Base-by-base conservation (phyloP, 2,797 vertebrate species). In the Sorex maritimensis region DNA sequence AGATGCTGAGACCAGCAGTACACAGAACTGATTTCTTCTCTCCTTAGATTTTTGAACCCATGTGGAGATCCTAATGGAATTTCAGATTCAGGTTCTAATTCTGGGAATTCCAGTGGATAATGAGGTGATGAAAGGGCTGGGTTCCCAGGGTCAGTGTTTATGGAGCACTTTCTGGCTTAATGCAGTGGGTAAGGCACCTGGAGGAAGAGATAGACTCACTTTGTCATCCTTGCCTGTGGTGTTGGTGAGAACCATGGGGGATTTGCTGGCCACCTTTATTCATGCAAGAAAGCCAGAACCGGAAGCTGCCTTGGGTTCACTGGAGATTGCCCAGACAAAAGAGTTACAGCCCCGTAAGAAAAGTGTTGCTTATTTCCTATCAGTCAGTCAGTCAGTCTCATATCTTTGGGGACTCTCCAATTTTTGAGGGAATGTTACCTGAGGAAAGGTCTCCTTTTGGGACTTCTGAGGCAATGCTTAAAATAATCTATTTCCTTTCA, bases 41-140 rank as follows among this genome's bases (percentile, higher is more conserved):
- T 82, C 58, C n/a, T 74, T 92, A 86, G 82, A 82, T 83, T 79
- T 81, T 80, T 7, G 30, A 84, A 38, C 52, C 58, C 44, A 34
- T 0, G 2, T 38, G 81, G 84, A 90, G 71, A 88, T 1, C n/a
- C 34, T 69, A 49, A n/a, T 69, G 61, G 41, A 72, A 93, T 95
- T 95, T 85, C 67, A 86, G 63, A 67, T 88, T 84, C 28, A 30
- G 65, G 79, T 75, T 90, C 58, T 44, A 71, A 79, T 92, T 95
- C 75, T 87, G 84, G 69, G 46, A 83, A 92, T 81, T 86, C 79
- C n/a, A 58, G 44, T 80, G 46, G n/a, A 46, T 80, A 80, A 41
- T 6, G n/a, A 92, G 68, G 21, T 72, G 63, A 75, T 77, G 46
- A 68, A 87, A 93, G n/a, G 28, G 1, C 41, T 52, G 61, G 28